Conservation (phyloP, 2,888 invertebrate genomes). For the Drosophila birchii region DNA sequence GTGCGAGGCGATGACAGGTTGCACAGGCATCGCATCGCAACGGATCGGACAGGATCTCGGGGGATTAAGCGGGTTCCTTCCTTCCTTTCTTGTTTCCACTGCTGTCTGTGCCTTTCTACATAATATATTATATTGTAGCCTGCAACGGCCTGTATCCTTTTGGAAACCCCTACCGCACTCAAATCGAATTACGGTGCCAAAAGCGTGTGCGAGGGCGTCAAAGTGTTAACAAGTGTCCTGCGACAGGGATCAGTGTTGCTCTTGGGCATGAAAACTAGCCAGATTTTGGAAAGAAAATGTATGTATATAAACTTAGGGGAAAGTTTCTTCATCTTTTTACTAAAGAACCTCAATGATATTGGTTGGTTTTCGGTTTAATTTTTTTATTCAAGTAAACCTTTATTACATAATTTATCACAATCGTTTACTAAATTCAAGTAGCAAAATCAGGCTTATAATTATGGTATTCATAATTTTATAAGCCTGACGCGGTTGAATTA, state of each 20-base stretch:
- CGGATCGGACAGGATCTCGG: constrained; percentile 44
- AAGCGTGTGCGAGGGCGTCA: constrained; percentile 69
- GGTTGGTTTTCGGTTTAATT: fast-evolving
- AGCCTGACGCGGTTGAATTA: constrained; percentile 3
- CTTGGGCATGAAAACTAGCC: neutral
- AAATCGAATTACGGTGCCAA: constrained; percentile 70
- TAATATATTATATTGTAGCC: neutral
- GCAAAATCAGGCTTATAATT: constrained; percentile 1
- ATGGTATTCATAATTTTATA: neutral
- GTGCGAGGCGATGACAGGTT: constrained; percentile 65
- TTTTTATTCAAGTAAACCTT: too few species aligned
- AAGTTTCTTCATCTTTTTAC: neutral
- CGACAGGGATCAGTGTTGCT: constrained; percentile 38
- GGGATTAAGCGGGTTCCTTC: constrained; percentile 62
- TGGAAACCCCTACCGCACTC: constrained; percentile 50
- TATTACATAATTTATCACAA: neutral
- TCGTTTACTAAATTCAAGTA: neutral
- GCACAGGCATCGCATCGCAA: constrained; percentile 7
- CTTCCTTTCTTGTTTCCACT: constrained; percentile 19
- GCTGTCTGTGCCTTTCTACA: neutral
- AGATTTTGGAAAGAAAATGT: neutral
- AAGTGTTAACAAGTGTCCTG: constrained; percentile 82
- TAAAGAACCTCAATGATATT: neutral
- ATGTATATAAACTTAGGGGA: neutral
- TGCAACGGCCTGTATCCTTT: neutral